phyloP scores from a whole-genome alignment of 2,113 vertebrate species.

The Burhinus bistriatus region DNA sequence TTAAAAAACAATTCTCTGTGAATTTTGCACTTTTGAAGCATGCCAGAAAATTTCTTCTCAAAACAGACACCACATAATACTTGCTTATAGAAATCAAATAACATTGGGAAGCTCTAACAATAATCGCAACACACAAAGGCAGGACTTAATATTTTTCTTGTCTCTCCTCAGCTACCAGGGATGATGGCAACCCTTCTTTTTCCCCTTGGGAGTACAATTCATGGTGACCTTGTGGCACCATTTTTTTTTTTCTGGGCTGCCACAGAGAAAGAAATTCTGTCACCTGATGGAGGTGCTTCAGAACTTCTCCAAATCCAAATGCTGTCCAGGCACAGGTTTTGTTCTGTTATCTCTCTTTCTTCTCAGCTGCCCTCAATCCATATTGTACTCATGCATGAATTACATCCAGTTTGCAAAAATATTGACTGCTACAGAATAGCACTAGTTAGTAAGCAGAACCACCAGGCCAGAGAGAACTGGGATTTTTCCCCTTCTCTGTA shows the following conservation, averaged over 20 bases:
- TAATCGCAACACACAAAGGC: background rate
- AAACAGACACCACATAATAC: background rate
- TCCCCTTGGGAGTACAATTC: background rate
- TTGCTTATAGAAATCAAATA: background rate
- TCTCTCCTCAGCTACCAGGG: background rate
- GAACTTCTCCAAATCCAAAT: background rate
- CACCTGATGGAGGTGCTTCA: background rate
- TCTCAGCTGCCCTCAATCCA: background rate
- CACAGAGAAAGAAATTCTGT: background rate
- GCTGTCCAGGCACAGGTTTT: background rate
- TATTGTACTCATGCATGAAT: background rate
- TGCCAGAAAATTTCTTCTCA: background rate
- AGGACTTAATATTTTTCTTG: background rate
- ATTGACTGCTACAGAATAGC: background rate
- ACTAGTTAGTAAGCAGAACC: slow-evolving; percentile 5
- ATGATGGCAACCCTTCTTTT: background rate
- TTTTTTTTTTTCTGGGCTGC: background rate
- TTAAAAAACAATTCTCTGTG: background rate
- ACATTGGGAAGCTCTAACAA: background rate
- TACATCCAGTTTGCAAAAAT: background rate
- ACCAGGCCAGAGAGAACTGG: background rate
- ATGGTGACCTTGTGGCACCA: background rate
- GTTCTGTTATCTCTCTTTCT: background rate
- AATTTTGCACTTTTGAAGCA: background rate
- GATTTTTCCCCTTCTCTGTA: background rate